phyloP scores from a whole-genome alignment of 2,888 invertebrate species.

The Lottia scabra region DNA sequence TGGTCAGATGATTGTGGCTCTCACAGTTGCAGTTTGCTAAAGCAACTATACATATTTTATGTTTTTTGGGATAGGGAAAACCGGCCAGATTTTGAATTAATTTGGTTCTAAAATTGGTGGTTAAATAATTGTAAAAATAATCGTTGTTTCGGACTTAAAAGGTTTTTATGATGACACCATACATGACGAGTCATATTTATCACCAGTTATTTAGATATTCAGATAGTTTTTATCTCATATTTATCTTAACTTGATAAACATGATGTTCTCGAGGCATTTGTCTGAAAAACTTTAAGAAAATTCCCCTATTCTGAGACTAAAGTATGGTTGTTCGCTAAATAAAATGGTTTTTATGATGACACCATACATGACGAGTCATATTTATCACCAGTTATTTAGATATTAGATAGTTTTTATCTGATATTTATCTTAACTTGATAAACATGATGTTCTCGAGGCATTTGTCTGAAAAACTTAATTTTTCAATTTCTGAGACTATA shows the following conservation, averaged over 20 bases:
- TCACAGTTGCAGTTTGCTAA: too few species aligned
- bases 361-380: background rate
- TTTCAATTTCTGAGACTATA: too few species aligned
- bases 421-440: background rate
- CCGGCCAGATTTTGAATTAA: too few species aligned
- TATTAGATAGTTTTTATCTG: background rate
- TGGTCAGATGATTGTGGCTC: too few species aligned
- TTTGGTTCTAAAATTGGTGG: too few species aligned
- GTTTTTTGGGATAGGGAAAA: too few species aligned
- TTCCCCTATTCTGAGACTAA: too few species aligned
- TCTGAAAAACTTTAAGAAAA: constrained; percentile 1
- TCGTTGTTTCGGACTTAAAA: too few species aligned
- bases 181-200: constrained; percentile 1
- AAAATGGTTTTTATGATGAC: background rate
- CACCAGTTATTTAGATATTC: background rate
- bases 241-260: background rate
- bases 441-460: background rate
- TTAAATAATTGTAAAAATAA: too few species aligned
- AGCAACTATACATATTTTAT: too few species aligned
- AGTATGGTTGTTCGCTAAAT: too few species aligned
- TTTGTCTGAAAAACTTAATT: constrained; percentile 3
- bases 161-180: background rate
- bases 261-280: constrained; percentile 2
- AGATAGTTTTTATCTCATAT: background rate
- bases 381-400: background rate